These are phyloP conservation scores for Atta cephalotes DNA, from an alignment of 1,140 invertebrate species.

Conservation along the genomic window DNA sequence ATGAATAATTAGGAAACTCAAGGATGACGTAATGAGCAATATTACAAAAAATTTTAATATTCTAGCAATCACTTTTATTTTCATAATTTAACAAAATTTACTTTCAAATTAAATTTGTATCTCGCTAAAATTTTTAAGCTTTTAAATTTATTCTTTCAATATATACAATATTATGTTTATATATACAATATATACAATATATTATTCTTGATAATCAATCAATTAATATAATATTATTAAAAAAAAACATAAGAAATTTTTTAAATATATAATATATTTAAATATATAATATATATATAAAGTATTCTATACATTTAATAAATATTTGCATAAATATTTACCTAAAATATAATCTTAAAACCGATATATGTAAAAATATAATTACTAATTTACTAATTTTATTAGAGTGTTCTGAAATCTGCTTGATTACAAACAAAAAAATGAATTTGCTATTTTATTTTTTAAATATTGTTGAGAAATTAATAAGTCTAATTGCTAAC, in stretches of 20 bases:
- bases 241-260: neutral
- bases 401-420: neutral
- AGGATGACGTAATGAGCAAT: neutral
- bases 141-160: too few relatives aligned
- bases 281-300: neutral
- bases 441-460: neutral
- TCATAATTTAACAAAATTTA: too few relatives aligned
- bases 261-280: neutral
- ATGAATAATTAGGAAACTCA: neutral
- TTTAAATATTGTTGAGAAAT: neutral
- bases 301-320: neutral
- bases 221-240: slow-evolving; percentile 5
- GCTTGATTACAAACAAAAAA: neutral
- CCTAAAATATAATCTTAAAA: too few relatives aligned
- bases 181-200: neutral
- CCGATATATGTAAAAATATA: neutral
- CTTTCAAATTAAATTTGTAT: too few relatives aligned
- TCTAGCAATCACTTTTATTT: too few relatives aligned
- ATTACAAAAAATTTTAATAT: too few relatives aligned
- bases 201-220: neutral
- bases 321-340: neutral
- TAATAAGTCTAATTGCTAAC: neutral
- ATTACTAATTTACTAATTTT: slow-evolving; percentile 1
- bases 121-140: too few relatives aligned
- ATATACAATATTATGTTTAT: neutral